Conservation (phyloP, 2,888 invertebrate genomes). For the Dicyrtoma fusca region DNA sequence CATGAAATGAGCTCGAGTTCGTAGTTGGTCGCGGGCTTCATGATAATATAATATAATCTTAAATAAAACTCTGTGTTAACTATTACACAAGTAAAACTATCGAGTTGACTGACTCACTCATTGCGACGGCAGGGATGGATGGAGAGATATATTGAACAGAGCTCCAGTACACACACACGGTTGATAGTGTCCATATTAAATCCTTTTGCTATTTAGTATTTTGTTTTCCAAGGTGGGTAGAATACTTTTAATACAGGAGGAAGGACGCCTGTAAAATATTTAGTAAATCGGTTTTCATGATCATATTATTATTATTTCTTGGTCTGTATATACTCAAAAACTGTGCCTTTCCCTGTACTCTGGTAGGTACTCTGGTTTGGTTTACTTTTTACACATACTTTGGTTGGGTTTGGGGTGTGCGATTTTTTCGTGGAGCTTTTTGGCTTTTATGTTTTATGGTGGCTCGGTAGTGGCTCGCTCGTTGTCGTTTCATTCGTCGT, state of each 20-base stretch:
- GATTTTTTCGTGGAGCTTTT: conserved; percentile 15
- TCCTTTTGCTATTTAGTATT: no score
- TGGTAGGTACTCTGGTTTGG: no score
- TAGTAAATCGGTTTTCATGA: no score
- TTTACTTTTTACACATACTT: neutral
- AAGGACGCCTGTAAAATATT: no score
- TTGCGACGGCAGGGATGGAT: neutral
- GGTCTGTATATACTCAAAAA: no score
- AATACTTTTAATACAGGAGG: no score
- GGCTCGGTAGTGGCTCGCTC: conserved; percentile 4
- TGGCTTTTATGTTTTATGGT: conserved; percentile 20
- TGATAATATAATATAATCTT: conserved; percentile 11
- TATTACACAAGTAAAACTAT: conserved; percentile 8
- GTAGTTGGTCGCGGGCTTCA: conserved; percentile 1
- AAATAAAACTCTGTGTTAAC: conserved; percentile 2
- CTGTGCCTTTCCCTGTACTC: no score
- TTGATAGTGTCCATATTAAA: no score
- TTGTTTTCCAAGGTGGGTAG: no score
- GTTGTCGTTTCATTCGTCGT: neutral
- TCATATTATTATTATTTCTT: no score
- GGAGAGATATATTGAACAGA: no score
- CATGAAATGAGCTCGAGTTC: conserved; percentile 16
- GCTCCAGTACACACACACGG: no score
- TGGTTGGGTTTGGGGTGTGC: conserved; percentile 12
- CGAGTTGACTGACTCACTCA: conserved; percentile 21